Evolutionary conservation across 2,797 vertebrate genomes (phyloP), one percentile per base, ranked within the genome.

Genomic region (Syngnathus rostellatus): DNA sequence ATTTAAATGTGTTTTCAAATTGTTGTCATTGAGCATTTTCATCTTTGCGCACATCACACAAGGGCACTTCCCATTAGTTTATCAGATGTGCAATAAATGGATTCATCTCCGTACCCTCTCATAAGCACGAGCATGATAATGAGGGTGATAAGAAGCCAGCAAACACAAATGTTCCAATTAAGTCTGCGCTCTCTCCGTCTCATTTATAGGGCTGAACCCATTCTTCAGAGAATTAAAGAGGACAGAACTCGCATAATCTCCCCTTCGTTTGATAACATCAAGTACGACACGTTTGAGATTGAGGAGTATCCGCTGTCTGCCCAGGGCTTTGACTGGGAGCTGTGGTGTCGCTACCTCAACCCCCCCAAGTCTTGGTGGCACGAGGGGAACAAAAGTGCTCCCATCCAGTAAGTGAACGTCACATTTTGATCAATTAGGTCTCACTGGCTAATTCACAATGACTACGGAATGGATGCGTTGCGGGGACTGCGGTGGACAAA

Each of bases 321-420:
- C 0, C 97, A 99, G 73, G 96, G 96, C 19, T 99, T 98, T 62
- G 96, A 99, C 89, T 99, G 97, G 97, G 95, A 98, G 77, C 89
- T 99, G 65, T 98, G 96, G 96, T 99, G 96, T 81, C 93, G 95
- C 8, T 99, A 99, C 70, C 90, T 98, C 80, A 98, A 97, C 80
- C 97, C 97, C 8, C 95, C 96, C 8, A 98, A 95, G 75, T 92
- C 93, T 19, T 99, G 97, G 96, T 98, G 94, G 95, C 96, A 94
- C 70, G 84, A 92, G 75, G 92, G 93, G 77, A 98, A 98, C 85
- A 92, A 92, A 83, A 97, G 92, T 0, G 94, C 95, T 66, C 97
- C 97, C 0, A 99, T 99, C 85, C 95, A 94, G 96, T 99, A 89
- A 80, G 88, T 82, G 51, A 67, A 64, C 17, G 39, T 43, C n/a